Evolutionary conservation across 2,113 vertebrate species (phyloP).

Genomic region (Gobio gobio): DNA sequence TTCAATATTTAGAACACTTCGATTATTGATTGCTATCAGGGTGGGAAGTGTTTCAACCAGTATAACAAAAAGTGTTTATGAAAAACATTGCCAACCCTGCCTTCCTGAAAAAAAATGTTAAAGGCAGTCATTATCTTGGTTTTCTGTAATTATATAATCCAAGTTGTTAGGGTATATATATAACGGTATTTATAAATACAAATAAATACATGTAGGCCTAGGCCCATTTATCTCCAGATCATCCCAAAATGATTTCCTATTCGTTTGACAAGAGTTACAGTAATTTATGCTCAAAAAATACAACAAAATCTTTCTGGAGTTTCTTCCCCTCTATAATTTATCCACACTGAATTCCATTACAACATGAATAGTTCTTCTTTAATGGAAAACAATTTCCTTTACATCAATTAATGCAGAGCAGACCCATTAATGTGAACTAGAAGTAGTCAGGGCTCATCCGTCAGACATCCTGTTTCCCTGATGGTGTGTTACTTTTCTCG

Average conservation of each 20-base stretch:
- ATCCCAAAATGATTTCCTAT: neutral
- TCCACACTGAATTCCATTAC: neutral
- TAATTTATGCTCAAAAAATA: neutral
- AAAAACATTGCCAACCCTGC: too few species aligned
- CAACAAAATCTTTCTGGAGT: neutral
- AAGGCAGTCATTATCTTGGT: too few species aligned
- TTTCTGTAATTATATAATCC: too few species aligned
- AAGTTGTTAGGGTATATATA: too few species aligned
- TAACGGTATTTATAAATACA: neutral
- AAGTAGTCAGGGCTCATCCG: slow-evolving; percentile 11
- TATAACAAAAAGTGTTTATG: too few species aligned
- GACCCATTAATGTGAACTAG: neutral
- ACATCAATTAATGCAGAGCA: neutral
- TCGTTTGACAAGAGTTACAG: neutral
- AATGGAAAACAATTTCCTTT: neutral
- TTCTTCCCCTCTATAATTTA: neutral
- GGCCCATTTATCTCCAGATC: neutral
- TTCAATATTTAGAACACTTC: too few species aligned
- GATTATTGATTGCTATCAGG: too few species aligned
- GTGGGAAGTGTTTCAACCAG: too few species aligned
- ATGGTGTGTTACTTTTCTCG: slow-evolving; percentile 54
- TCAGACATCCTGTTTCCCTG: slow-evolving; percentile 44
- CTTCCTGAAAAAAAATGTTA: too few species aligned
- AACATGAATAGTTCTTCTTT: neutral
- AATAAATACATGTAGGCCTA: neutral